Evolutionary conservation across 2,797 vertebrate species (phyloP), one percentile per base, ranked within the genome.

Genomic region (Sternotherus odoratus): DNA sequence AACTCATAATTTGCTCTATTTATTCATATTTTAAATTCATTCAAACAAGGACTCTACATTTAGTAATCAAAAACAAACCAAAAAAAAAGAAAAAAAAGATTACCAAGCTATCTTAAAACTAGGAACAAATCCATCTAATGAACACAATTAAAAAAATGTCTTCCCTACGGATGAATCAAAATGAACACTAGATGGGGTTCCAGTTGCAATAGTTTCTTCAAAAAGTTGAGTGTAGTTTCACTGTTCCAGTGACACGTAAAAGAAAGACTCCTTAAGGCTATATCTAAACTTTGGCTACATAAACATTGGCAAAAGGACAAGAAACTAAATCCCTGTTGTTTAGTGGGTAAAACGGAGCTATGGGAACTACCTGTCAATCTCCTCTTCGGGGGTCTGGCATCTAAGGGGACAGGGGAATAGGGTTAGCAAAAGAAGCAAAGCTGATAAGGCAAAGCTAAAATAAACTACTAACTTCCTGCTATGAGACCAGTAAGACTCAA

Each of bases 141-240:
- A 95, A 95, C 89, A 91, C 88, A 86, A 96, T 95, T 87, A 95
- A 96, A 91, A 91, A 97, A 94, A 97, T 83, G 88, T 96, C 95
- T 95, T 95, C 96, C 97, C 97, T 96, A 83, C 53, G 96, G 98
- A 97, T 95, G 96, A 97, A 98, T 97, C 98, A 98, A 97, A 98
- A 97, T 96, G 98, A 99, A 99, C 99, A 98, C 99, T 99, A 99
- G 99, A 99, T 99, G 99, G 99, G 98, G 98, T 98, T 98, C 99
- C 98, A 98, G 98, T 98, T 98, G 98, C 98, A 98, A 98, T 98
- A 98, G 98, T 98, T 98, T 98, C 98, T 98, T 98, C 97, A 96
- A 98, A 98, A 98, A 98, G 97, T 98, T 97, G 96, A 98, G 98
- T 98, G 98, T 98, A 98, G 98, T 98, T 98, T 98, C 98, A 98